Base-by-base conservation (phyloP, 2,113 vertebrate species). In the Dipodomys stephensi region DNA sequence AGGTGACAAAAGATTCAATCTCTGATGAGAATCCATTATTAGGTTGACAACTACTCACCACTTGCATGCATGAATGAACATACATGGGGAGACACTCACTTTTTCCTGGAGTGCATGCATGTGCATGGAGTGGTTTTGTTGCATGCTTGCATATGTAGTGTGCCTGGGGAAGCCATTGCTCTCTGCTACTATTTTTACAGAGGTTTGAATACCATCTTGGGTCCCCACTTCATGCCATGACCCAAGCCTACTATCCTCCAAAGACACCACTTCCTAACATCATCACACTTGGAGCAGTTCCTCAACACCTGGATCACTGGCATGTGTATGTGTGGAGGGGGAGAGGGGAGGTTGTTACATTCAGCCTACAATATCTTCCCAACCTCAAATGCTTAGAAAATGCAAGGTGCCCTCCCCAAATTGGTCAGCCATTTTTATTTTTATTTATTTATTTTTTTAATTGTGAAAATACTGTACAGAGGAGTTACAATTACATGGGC, bases 11-110 rank as follows among this genome's bases (percentile, higher is more conserved):
- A 53, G 39, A 67, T 2, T 18, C 19, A 15, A 39, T 13, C 20
- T 64, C 25, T 64, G 27, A 2, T 7, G 16, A 87, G 57, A 27
- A 18, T 4, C 18, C 13, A 10, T 16, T 9, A 12, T 7, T 11
- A 19, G 39, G 28, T 10, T 25, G 44, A 6, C 2, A 62, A 13
- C 30, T 25, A 7, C 28, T 77, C 35, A 5, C 16, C 64, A 28
- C 27, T 23, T 16, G 35, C 46, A 30, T 4, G 19, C 19, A 0
- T 13, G 6, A 1, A 10, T n/a, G 1, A 6, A 9, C 49, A 53
- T 53, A 53, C 12, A 53, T 53, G 49, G 7, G 25, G 82, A n/a
- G 11, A 23, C 2, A 28, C 27, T 7, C 28, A 46, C 49, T 53
- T 53, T 53, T 11, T 9, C 49, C 49, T 13, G 49, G 49, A 11